A percentile compares a stretch with the other conserved stretches of the same genome.
phyloP scores from a whole-genome alignment of 2,888 invertebrate species.

The Hirtodrosophila duncani region DNA sequence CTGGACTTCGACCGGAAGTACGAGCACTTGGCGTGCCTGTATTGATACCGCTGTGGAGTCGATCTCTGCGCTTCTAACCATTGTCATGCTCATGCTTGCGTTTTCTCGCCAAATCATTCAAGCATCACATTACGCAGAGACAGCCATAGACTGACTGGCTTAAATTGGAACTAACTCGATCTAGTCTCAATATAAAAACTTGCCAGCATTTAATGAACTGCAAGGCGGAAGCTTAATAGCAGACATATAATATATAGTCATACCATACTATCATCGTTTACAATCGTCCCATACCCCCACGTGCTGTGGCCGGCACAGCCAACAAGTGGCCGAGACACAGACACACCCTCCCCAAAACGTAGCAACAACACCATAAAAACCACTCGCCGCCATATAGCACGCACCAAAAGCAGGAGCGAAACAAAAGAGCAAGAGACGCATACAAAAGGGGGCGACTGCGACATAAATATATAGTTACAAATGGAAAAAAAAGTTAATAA shows the following conservation, averaged over 20 bases:
- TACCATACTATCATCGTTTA: conserved; percentile 20
- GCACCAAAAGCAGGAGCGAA: conserved; percentile 46
- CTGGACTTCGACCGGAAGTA: conserved; percentile 34
- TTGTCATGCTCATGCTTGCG: conserved; percentile 3
- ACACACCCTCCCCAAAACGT: conserved; percentile 34
- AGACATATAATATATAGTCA: conserved; percentile 4
- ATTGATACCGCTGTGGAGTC: conserved; percentile 21
- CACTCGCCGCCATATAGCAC: conserved; percentile 49
- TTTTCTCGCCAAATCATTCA: conserved; percentile 46
- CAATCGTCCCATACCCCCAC: conserved; percentile 45
- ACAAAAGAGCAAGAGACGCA: conserved; percentile 7
- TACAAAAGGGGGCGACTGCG: conserved; percentile 27
- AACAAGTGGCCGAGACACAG: conserved; percentile 60
- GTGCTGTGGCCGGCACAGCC: conserved; percentile 48
- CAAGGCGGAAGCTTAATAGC: conserved; percentile 47
- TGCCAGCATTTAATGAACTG: not conserved
- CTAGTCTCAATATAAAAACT: conserved; percentile 15
- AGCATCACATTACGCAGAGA: conserved; percentile 56
- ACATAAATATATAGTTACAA: conserved; percentile 52
- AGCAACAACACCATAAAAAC: conserved; percentile 3
- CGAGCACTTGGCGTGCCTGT: conserved; percentile 41
- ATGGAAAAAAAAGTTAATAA: conserved; percentile 50
- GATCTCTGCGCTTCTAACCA: conserved; percentile 31
- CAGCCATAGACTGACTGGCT: conserved; percentile 31
- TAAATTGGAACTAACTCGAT: conserved; percentile 44